A percentile compares a stretch with the other conserved stretches of the same genome.
Evolutionary conservation across 2,113 vertebrate genomes (phyloP).

Genomic region (Pseudorhombus dupliciocellatus): DNA sequence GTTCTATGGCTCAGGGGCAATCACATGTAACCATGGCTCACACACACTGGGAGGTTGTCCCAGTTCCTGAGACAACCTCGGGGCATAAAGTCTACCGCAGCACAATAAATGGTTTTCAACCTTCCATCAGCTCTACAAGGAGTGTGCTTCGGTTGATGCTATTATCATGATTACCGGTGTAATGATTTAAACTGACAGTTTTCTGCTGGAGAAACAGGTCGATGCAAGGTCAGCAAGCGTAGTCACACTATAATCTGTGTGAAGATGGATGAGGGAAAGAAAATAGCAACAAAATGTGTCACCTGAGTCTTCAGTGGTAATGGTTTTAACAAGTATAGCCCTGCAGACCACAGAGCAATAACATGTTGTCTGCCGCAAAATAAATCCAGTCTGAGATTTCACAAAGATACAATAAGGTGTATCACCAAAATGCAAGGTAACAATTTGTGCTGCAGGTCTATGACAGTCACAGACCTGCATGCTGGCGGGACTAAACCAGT

Average conservation of each 20-base stretch:
- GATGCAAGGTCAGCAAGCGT: background rate
- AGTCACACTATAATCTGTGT: constrained; percentile 16
- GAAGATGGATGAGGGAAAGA: constrained; percentile 10
- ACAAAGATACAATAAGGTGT: constrained; percentile 46
- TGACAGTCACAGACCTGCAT: too few species aligned
- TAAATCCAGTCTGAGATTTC: constrained; percentile 41
- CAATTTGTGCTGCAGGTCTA: constrained; percentile 18
- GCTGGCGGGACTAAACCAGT: background rate
- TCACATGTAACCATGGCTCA: constrained; percentile 46
- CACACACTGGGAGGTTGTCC: constrained; percentile 60
- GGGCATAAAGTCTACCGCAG: constrained; percentile 40
- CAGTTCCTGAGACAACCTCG: constrained; percentile 51
- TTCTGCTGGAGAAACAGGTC: constrained; percentile 4
- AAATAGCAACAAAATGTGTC: constrained; percentile 28
- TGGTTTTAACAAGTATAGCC: constrained; percentile 46
- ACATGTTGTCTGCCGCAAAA: constrained; percentile 42
- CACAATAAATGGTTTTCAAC: constrained; percentile 39
- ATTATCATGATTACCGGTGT: constrained; percentile 1
- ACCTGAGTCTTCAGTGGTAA: constrained; percentile 14
- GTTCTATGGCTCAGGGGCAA: constrained; percentile 36
- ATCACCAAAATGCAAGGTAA: constrained; percentile 29
- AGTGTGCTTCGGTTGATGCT: constrained; percentile 14
- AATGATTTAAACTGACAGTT: constrained; percentile 14
- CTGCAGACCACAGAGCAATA: constrained; percentile 39
- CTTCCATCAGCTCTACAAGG: constrained; percentile 23